A percentile compares a stretch with the other conserved stretches of the same genome.
These are phyloP conservation scores for Clarias pachynema DNA, from an alignment of 2,797 vertebrate species.

Conservation along the genomic window DNA sequence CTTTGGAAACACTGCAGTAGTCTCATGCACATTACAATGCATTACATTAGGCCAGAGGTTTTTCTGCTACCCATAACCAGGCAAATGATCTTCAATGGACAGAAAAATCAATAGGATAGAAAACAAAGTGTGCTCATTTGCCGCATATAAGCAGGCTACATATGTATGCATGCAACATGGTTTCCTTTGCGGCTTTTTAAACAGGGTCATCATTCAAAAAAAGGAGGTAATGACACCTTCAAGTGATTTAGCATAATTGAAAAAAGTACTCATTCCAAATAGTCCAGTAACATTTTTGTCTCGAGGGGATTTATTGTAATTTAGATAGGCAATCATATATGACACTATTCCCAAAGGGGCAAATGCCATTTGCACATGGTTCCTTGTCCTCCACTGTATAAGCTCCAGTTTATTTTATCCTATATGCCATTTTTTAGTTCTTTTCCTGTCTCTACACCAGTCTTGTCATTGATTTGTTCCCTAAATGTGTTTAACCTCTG, in stretches of 20 bases:
- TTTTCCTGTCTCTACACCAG: neutral
- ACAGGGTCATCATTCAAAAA: conserved; percentile 9
- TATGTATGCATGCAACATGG: neutral
- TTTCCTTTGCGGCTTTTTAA: neutral
- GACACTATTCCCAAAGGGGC: neutral
- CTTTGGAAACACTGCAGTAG: neutral
- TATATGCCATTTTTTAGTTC: neutral
- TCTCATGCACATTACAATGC: conserved; percentile 10
- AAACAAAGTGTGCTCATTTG: conserved; percentile 8
- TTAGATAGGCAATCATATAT: neutral
- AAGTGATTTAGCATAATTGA: neutral
- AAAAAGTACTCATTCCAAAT: neutral
- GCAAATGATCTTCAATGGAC: conserved; percentile 19
- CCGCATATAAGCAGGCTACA: neutral
- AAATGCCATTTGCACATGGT: neutral
- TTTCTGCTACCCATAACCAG: conserved; percentile 4
- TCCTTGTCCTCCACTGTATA: neutral
- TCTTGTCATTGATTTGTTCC: neutral
- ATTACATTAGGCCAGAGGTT: conserved; percentile 8
- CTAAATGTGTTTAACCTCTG: neutral
- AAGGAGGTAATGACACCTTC: neutral
- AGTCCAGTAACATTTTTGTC: neutral
- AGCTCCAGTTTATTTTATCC: neutral
- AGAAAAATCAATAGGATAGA: conserved; percentile 14
- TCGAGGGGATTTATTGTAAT: neutral